Base-by-base conservation (phyloP, 2,113 vertebrate genomes). In the Mormoops blainvillei region DNA sequence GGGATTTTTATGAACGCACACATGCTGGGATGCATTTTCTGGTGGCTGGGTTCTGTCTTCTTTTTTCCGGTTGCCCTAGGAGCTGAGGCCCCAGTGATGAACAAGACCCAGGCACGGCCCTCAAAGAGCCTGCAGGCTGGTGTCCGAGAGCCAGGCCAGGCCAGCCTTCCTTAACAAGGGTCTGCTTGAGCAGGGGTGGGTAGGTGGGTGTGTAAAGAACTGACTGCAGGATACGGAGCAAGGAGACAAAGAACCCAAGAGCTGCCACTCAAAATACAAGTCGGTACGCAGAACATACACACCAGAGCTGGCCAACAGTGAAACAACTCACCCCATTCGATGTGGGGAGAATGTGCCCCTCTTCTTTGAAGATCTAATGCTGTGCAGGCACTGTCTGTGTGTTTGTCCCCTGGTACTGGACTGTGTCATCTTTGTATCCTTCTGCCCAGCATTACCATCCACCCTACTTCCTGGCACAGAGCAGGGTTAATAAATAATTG, bases 1-100 rank as follows among this genome's bases (percentile, higher is more conserved):
- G 54, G 31, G 24, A 58, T 87, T 68, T 96, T 96, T 80, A 67
- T 58, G 78, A 94, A 89, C 45, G 45, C 52, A 81, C 50, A 89
- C 28, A 61, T 65, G 58, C 61, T 11, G 6, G 50, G 67, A 28
- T 68, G 5, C 28, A 14, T 43, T 80, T 71, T 91, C 43, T 24
- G 8, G 1, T 71, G 45, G 36, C 65, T 38, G 24, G 38, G 18
- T 50, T 70, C 12, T 38, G n/a, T 10, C 33, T 74, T 36, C 43
- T 20, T 18, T 65, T n/a, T 43, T 61, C 70, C 28, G 31, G 15
- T 71, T 43, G 36, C n/a, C 83, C 26, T 94, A 61, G 63, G 20
- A 78, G 18, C 36, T 54, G 18, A 36, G 56, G 33, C 33, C 15
- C 71, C 45, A 5, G 7, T 24, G 5, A 28, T 7, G 18, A 74